Conservation (phyloP, 1,140 invertebrate species). For the Centruroides sculpturatus region DNA sequence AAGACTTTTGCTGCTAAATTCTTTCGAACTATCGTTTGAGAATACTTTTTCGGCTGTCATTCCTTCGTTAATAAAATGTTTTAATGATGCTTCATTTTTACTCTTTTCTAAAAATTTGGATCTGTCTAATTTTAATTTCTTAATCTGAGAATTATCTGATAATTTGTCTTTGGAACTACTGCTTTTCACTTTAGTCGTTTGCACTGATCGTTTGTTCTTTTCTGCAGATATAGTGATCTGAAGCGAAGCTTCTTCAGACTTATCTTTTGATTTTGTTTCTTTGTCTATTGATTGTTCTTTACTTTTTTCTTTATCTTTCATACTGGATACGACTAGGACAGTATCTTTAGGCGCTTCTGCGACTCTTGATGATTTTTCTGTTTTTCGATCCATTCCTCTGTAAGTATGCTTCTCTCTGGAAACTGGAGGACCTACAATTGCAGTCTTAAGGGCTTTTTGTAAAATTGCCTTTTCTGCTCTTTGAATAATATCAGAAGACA, state of each 20-base stretch:
- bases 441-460: conserved; percentile 58
- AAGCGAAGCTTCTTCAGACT: not conserved
- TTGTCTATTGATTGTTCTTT: conserved; percentile 12
- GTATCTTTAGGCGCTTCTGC: conserved; percentile 8
- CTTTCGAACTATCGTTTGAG: no score
- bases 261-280: not conserved
- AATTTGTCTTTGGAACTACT: not conserved
- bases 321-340: not conserved
- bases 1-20: no score
- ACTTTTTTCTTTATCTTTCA: not conserved
- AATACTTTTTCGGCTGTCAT: no score
- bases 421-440: not conserved
- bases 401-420: conserved; percentile 34
- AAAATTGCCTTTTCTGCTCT: conserved; percentile 76
- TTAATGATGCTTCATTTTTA: no score
- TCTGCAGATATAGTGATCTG: conserved; percentile 5
- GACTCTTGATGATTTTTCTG: conserved; percentile 6
- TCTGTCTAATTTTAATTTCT: no score
- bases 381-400: not conserved
- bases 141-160: no score
- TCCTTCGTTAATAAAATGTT: no score
- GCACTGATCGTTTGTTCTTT: conserved; percentile 16
- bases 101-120: no score
- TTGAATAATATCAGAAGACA: conserved; percentile 33
- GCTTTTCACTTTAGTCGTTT: conserved; percentile 25